These are phyloP conservation scores for Anniella stebbinsi DNA, from an alignment of 2,797 vertebrate genomes.

Conservation along the genomic window DNA sequence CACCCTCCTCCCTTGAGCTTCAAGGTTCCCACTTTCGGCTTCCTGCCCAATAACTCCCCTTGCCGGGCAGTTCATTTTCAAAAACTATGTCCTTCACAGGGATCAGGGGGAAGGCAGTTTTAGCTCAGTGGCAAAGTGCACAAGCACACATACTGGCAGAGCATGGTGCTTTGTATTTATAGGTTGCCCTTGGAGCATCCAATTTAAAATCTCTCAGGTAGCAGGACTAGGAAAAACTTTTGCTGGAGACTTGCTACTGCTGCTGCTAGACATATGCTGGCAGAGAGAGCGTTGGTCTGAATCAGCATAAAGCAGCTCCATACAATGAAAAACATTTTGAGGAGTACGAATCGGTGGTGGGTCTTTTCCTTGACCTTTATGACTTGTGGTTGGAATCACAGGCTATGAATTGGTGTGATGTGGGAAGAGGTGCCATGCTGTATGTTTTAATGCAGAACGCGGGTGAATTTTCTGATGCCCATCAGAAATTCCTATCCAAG, in stretches of 20 bases:
- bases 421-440: background rate
- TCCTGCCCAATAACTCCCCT: too few species aligned
- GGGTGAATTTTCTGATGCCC: background rate
- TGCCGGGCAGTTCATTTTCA: too few species aligned
- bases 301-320: background rate
- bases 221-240: background rate
- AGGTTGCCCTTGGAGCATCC: background rate
- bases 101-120: background rate
- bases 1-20: too few species aligned
- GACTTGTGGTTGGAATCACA: background rate
- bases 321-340: background rate
- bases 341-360: background rate
- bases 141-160: background rate
- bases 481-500: background rate
- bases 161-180: background rate
- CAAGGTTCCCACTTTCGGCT: too few species aligned
- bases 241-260: background rate
- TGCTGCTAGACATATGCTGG: background rate
- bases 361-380: background rate
- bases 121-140: background rate
- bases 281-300: background rate
- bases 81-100: too few species aligned
- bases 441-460: background rate
- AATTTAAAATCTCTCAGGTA: background rate
- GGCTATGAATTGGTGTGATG: background rate